These are phyloP conservation scores for Bombus fervidus DNA, from an alignment of 1,140 invertebrate genomes.

Conservation along the genomic window DNA sequence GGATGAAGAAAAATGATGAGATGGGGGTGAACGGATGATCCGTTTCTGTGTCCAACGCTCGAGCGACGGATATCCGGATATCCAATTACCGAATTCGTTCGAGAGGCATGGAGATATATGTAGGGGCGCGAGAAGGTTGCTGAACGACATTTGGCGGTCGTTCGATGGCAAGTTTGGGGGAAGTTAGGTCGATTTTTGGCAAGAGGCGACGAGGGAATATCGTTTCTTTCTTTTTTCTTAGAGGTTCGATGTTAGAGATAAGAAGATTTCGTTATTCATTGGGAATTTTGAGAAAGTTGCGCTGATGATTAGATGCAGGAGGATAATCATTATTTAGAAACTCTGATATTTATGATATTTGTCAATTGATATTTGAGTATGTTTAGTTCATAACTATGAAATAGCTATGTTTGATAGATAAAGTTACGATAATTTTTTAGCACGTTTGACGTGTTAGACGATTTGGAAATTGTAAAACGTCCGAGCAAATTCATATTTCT, in stretches of 20 bases:
- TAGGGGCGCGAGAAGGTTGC: neutral
- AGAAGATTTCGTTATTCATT: too few relatives aligned
- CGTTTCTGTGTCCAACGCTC: slow-evolving; percentile 33
- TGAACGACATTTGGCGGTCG: neutral
- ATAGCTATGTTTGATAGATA: too few relatives aligned
- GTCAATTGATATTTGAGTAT: too few relatives aligned
- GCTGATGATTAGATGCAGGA: too few relatives aligned
- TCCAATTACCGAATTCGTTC: slow-evolving; percentile 49
- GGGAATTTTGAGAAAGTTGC: too few relatives aligned
- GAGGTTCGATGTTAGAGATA: too few relatives aligned
- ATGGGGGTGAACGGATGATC: slow-evolving; percentile 34
- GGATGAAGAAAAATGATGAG: neutral
- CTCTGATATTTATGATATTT: too few relatives aligned
- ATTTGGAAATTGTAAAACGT: neutral
- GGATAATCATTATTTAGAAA: too few relatives aligned
- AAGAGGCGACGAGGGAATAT: neutral
- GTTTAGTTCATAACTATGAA: too few relatives aligned
- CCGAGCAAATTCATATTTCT: neutral
- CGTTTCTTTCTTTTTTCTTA: neutral
- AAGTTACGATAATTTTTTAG: too few relatives aligned
- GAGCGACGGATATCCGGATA: slow-evolving; percentile 51
- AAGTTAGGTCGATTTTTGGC: neutral
- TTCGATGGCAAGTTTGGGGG: neutral
- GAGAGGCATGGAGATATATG: neutral
- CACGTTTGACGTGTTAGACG: too few relatives aligned